Percentiles rank a stretch among this genome's conserved stretches.
phyloP scores from a whole-genome alignment of 2,888 invertebrate genomes.

The Tenthredo scrophulariae region DNA sequence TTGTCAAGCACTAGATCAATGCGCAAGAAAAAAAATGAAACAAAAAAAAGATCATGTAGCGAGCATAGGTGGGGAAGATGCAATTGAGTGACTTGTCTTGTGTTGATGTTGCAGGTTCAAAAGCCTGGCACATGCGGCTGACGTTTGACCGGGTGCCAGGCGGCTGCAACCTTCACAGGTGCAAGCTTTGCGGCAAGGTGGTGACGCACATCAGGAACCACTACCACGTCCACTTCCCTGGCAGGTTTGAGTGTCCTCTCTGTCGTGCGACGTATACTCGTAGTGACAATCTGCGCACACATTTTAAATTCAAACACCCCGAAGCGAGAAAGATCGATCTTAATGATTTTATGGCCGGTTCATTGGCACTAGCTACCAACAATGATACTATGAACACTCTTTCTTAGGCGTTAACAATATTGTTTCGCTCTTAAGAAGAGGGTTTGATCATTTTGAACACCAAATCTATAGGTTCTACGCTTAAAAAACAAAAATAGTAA shows the following conservation, averaged over 20 bases:
- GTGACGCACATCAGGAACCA: constrained; percentile 96
- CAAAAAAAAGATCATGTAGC: constrained; percentile 15
- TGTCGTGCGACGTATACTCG: constrained; percentile 95
- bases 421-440: constrained; percentile 58
- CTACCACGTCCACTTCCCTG: constrained; percentile 96
- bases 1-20: constrained; percentile 42
- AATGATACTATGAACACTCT: constrained; percentile 80
- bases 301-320: constrained; percentile 96
- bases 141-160: constrained; percentile 96
- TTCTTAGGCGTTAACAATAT: constrained; percentile 79
- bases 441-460: constrained; percentile 65
- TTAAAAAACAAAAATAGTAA: constrained; percentile 60
- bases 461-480: constrained; percentile 72
- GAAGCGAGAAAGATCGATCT: constrained; percentile 92
- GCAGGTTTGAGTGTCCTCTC: constrained; percentile 94
- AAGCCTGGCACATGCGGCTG: constrained; percentile 97
- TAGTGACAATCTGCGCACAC: constrained; percentile 95
- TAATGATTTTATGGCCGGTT: constrained; percentile 82
- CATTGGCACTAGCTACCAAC: constrained; percentile 80
- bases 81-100: constrained; percentile 79
- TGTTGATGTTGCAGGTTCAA: constrained; percentile 91
- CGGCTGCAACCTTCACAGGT: constrained; percentile 95
- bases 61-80: constrained; percentile 66
- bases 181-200: constrained; percentile 96
- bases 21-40: neutral